These are phyloP conservation scores for Drosophila eugracilis DNA, from an alignment of 1,140 invertebrate species.

Conservation along the genomic window DNA sequence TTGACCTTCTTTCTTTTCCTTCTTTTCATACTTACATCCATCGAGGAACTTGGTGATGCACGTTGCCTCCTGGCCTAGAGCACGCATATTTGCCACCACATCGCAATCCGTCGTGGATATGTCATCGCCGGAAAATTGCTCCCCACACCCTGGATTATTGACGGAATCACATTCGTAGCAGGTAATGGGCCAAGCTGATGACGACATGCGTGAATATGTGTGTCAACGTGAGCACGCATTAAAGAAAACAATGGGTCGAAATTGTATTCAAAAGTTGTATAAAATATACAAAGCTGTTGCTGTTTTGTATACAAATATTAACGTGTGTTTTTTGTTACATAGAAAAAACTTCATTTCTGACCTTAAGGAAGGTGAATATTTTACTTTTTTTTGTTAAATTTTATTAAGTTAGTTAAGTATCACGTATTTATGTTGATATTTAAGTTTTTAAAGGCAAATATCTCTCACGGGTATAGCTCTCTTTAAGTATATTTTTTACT, in stretches of 20 bases:
- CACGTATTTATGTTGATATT: too few species aligned
- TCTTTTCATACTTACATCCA: slow-evolving; percentile 62
- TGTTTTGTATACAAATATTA: neutral
- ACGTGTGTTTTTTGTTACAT: too few species aligned
- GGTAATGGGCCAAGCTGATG: slow-evolving; percentile 69
- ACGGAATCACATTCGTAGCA: slow-evolving; percentile 80
- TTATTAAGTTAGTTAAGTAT: too few species aligned
- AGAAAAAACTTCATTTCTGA: too few species aligned
- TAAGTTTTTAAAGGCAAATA: too few species aligned
- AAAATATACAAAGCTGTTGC: neutral
- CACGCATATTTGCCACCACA: slow-evolving; percentile 48
- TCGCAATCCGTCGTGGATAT: slow-evolving; percentile 71
- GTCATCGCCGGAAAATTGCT: slow-evolving; percentile 64
- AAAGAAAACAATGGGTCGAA: slow-evolving; percentile 10
- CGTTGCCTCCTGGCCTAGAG: slow-evolving; percentile 45
- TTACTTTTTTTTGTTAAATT: too few species aligned
- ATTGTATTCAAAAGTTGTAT: neutral
- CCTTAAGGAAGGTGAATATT: too few species aligned
- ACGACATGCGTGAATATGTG: slow-evolving; percentile 64
- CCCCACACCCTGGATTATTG: slow-evolving; percentile 68
- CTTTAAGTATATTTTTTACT: too few species aligned
- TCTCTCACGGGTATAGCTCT: too few species aligned
- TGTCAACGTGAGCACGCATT: slow-evolving; percentile 46
- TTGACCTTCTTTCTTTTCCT: neutral
- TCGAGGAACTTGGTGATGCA: slow-evolving; percentile 71